These are phyloP conservation scores for Sebastes alutus DNA, from an alignment of 2,797 vertebrate species.

Conservation along the genomic window DNA sequence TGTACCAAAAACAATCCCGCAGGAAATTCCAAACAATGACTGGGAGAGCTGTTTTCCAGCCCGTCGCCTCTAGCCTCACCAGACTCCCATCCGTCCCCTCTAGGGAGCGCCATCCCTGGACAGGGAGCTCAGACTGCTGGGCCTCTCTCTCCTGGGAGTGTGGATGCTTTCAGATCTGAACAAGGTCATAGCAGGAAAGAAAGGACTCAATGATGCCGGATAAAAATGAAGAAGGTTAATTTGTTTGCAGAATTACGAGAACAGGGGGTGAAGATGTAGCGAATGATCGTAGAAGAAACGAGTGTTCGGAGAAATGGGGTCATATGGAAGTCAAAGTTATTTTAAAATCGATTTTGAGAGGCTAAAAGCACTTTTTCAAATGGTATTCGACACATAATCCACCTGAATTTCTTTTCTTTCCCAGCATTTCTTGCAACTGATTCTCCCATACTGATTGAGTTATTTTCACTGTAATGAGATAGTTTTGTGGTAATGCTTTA, in stretches of 20 bases:
- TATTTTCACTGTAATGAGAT: background rate
- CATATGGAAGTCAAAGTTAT: background rate
- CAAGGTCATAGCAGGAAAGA: background rate
- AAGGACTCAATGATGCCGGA: background rate
- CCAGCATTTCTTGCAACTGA: background rate
- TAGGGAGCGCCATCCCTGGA: background rate
- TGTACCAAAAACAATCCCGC: slow-evolving; percentile 56
- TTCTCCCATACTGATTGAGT: background rate
- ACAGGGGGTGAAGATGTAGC: background rate
- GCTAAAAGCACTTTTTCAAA: background rate
- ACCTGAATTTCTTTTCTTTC: background rate
- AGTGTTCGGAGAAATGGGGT: background rate
- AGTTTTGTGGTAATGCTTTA: background rate
- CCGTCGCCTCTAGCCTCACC: background rate
- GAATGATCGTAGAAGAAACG: background rate
- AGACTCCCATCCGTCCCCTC: background rate
- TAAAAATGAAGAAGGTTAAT: background rate
- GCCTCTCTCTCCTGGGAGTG: background rate
- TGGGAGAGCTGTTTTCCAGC: slow-evolving; percentile 20
- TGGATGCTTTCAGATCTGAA: background rate
- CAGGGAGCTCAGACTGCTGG: background rate
- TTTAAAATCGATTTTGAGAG: no score
- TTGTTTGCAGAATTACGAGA: background rate
- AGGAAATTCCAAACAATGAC: slow-evolving; percentile 70
- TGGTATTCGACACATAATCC: background rate